Percentiles rank a stretch among this genome's conserved stretches.
Conservation (phyloP, 2,888 invertebrate genomes). For the Amiota communis region DNA sequence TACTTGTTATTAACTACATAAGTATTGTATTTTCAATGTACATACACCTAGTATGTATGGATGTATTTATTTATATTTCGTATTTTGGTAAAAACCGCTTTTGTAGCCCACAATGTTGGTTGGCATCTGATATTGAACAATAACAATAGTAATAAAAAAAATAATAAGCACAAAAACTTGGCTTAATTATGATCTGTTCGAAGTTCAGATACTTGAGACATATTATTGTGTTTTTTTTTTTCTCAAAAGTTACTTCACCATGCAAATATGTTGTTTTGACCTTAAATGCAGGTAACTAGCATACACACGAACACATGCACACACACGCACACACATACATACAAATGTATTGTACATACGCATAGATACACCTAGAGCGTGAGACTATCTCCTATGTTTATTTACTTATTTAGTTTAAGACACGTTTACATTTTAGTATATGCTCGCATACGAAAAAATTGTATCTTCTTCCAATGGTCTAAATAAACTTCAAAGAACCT, state of each 20-base stretch:
- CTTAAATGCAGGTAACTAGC: conserved; percentile 50
- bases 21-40: not conserved
- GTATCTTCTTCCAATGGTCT: too few species aligned
- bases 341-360: too few species aligned
- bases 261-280: conserved; percentile 61
- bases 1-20: not conserved
- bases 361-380: not conserved
- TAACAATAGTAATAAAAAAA: too few species aligned
- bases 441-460: too few species aligned
- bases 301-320: conserved; percentile 22
- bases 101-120: conserved; percentile 43
- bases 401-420: too few species aligned
- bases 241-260: conserved; percentile 59
- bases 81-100: conserved; percentile 65
- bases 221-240: conserved; percentile 23
- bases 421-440: too few species aligned
- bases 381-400: not conserved
- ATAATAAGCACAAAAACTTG: too few species aligned
- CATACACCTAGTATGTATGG: not conserved
- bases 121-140: not conserved
- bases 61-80: not conserved
- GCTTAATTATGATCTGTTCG: too few species aligned
- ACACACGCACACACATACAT: too few species aligned
- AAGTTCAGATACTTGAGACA: not conserved
- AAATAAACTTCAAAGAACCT: too few species aligned